phyloP scores from a whole-genome alignment of 53 echinoderm and acorn worm species.

The Holothuria scabra region DNA sequence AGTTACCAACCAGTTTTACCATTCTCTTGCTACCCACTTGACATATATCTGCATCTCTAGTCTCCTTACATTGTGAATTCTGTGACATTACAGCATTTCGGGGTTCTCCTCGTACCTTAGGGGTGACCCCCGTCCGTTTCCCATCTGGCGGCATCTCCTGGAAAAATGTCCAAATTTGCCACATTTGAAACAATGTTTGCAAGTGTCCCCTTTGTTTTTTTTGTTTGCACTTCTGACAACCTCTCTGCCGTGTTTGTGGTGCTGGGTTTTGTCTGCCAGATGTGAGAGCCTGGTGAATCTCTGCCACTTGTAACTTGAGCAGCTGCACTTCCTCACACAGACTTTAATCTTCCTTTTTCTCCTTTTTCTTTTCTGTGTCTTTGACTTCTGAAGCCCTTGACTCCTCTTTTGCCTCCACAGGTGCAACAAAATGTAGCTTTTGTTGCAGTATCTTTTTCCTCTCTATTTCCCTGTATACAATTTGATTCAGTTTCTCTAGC shows the following conservation, averaged over 20 bases:
- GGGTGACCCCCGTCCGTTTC: conserved; percentile 44
- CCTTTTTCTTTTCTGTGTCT: not conserved
- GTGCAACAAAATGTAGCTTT: not conserved
- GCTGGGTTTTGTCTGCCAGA: not conserved
- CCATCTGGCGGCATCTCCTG: not conserved
- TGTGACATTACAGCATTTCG: not conserved
- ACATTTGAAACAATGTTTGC: conserved; percentile 48
- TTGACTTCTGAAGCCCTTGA: not conserved
- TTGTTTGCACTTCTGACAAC: conserved; percentile 8
- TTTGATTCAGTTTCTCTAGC: conserved; percentile 32
- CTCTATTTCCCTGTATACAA: conserved; percentile 30
- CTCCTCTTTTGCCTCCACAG: not conserved
- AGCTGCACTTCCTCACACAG: conserved; percentile 21
- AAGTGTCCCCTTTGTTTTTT: conserved; percentile 19
- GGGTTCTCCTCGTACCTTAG: conserved; percentile 52
- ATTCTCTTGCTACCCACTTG: not conserved
- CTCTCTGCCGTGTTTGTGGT: not conserved
- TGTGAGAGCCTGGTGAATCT: conserved; percentile 31
- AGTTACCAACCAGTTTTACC: conserved; percentile 27
- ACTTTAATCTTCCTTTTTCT: not conserved
- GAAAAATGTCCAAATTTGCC: conserved; percentile 21
- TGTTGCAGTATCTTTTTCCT: not conserved
- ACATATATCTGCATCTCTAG: not conserved
- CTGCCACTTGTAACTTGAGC: conserved; percentile 7
- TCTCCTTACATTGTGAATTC: not conserved